These are phyloP conservation scores for Nematopogon swammerdamellus DNA, from an alignment of 2,888 invertebrate genomes.

Conservation along the genomic window DNA sequence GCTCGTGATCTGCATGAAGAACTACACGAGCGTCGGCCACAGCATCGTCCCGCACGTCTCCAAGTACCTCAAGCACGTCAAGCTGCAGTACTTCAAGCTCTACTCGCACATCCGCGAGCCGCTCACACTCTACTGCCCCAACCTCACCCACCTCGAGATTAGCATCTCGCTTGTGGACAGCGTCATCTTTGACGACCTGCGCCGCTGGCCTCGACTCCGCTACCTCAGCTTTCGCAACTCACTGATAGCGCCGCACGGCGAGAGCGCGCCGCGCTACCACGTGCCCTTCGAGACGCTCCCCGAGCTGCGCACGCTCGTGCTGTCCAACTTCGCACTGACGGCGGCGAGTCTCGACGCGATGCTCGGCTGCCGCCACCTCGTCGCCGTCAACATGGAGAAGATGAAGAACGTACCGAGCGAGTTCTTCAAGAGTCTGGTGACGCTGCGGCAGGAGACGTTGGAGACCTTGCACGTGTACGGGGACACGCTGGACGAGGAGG, in stretches of 20 bases:
- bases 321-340: conserved; percentile 50
- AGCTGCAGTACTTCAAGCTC: conserved; percentile 53
- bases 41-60: conserved; percentile 52
- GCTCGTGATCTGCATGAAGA: conserved; percentile 47
- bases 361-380: conserved; percentile 43
- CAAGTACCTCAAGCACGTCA: conserved; percentile 50
- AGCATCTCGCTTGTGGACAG: conserved; percentile 54
- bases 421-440: conserved; percentile 42
- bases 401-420: conserved; percentile 53
- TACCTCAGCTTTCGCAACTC: conserved; percentile 53
- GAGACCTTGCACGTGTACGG: conserved; percentile 48
- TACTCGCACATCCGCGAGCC: conserved; percentile 50
- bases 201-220: conserved; percentile 47
- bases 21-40: conserved; percentile 47
- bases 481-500: conserved; percentile 49
- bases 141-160: conserved; percentile 52
- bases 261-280: conserved; percentile 44
- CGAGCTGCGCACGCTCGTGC: conserved; percentile 38
- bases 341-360: conserved; percentile 44
- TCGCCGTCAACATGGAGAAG: conserved; percentile 52
- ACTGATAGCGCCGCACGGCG: conserved; percentile 42
- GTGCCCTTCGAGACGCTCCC: conserved; percentile 48
- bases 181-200: conserved; percentile 50
- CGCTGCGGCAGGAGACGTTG: conserved; percentile 36
- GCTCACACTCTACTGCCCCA: conserved; percentile 47